Percentiles rank a stretch among this genome's conserved stretches.
phyloP scores from a whole-genome alignment of 2,888 invertebrate genomes.

The Xestia ashworthii region DNA sequence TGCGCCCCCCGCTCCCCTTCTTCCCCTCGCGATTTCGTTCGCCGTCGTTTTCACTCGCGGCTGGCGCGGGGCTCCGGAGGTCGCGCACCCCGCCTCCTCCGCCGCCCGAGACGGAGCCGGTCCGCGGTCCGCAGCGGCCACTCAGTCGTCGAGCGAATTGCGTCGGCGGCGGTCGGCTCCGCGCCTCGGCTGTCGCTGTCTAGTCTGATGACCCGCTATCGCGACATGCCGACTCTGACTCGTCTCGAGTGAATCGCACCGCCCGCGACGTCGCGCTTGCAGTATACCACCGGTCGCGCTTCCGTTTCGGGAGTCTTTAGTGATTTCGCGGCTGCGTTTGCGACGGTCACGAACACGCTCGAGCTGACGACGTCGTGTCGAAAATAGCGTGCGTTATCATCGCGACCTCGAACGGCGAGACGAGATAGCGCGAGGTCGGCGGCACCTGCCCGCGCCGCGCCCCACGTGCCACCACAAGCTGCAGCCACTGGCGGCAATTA shows the following conservation, averaged over 20 bases:
- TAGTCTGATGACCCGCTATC: conserved; percentile 66
- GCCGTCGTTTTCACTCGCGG: conserved; percentile 82
- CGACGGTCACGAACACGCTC: conserved; percentile 82
- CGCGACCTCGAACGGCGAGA: conserved; percentile 88
- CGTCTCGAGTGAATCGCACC: conserved; percentile 71
- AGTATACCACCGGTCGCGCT: conserved; percentile 70
- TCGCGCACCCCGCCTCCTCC: conserved; percentile 84
- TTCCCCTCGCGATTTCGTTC: conserved; percentile 83
- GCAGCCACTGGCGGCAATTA: conserved; percentile 75
- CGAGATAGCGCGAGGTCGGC: conserved; percentile 89
- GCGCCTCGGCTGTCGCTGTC: conserved; percentile 66
- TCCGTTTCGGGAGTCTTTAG: conserved; percentile 81
- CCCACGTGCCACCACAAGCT: conserved; percentile 82
- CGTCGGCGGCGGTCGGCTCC: conserved; percentile 84
- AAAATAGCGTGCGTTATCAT: conserved; percentile 89
- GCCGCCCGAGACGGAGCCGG: conserved; percentile 78
- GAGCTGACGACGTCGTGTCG: conserved; percentile 80
- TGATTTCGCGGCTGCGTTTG: conserved; percentile 83
- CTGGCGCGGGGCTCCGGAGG: conserved; percentile 85
- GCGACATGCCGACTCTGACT: conserved; percentile 69
- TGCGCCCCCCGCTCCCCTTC: conserved; percentile 77
- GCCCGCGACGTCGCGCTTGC: conserved; percentile 67
- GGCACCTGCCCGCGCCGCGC: conserved; percentile 85
- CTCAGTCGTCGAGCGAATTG: conserved; percentile 89
- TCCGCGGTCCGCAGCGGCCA: conserved; percentile 73